Base-by-base conservation (phyloP, 1,140 invertebrate species). In the Metaphire vulgaris region DNA sequence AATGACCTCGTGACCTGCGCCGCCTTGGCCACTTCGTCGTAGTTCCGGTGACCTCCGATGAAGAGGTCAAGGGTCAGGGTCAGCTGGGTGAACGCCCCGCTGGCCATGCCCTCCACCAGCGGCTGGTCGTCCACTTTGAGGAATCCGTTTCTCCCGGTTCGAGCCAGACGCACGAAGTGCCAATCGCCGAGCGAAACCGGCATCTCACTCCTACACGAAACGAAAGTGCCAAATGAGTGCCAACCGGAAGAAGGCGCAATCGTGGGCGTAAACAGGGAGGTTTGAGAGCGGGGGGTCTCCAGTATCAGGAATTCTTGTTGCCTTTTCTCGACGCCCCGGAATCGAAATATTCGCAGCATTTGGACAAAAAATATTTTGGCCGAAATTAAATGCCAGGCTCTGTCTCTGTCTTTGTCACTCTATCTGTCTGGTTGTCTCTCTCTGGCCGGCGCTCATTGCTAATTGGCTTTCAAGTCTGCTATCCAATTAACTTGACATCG, bases 41-140 rank as follows among this genome's bases (percentile, higher is more conserved):
- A 89, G 79, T 92, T 90, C 33, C 92, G 90, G 29, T 93, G 91
- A 0, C 95, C 95, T 0, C 95, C 96, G 64, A 98, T 86, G 87
- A 94, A 93, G 68, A 97, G 89, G 81, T 93, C 94, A 77, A 96
- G 90, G 6, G 91, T 90, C 68, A 97, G 85, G 2, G 92, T 93
- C 41, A 98, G 89, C 81, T 89, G 88, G 26, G 92, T 92, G 85
- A 92, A 93, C 0, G 91, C 92, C 16, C 92, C 93, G 2, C 91
- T 90, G 26, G 92, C 89, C 76, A 91, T 83, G 21, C 92, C 91
- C 85, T 92, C 90, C 74, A 90, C 89, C 26, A 86, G 81, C 67
- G 89, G 85, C 80, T 90, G 89, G 76, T 91, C 86, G 83, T 91
- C 90, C 41, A 97, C 91, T 82, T 92, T 90, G 1, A 98, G 87